Base-by-base conservation (phyloP, 1,140 invertebrate genomes). In the Drosophila leontia region DNA sequence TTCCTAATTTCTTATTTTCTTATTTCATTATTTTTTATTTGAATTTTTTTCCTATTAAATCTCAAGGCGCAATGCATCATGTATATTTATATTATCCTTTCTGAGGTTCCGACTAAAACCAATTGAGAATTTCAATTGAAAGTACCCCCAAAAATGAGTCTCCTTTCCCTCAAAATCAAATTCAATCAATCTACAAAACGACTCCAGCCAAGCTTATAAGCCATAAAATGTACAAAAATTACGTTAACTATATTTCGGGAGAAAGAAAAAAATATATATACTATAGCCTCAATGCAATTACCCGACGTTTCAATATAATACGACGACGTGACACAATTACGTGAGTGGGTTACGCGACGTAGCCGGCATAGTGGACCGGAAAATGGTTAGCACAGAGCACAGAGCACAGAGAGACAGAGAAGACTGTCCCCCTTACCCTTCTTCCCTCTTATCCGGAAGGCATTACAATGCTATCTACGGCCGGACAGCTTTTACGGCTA, bases 251-350 rank as follows among this genome's bases (percentile, higher is more conserved):
- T 19, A 61, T 61, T 48, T 48, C 7, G 19, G 11, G 37, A 23
- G 12, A 11, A 9, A 17, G 5, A 53, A 51, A 29, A 13, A 13
- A 47, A 26, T n/a, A 1, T 15, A 39, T 6, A 12, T 17, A 51
- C 6, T n/a, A 9, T 17, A 15, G 32, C 34, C 45, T 34, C 47
- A 65, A 67, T 29, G 39, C 61, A 41, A 69, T 69, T 69, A 69
- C 45, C 23, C 62, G 32, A 67, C 67, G 47, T 70, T 70, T 70
- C 62, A 70, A 68, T 70, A 45, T 68, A 68, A 68, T 68, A 55
- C 19, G 37, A 34, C 67, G 67, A 70, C 67, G 67, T 70, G 67
- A 70, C 67, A 55, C 67, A 70, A 45, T 68, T 70, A 70, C 67
- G 67, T 70, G 67, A 69, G 67, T 67, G 47, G 67, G 58, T 67